Percentiles rank a stretch among this genome's conserved stretches.
Evolutionary conservation across 2,888 invertebrate species (phyloP).

Genomic region (Euzetes globulus): DNA sequence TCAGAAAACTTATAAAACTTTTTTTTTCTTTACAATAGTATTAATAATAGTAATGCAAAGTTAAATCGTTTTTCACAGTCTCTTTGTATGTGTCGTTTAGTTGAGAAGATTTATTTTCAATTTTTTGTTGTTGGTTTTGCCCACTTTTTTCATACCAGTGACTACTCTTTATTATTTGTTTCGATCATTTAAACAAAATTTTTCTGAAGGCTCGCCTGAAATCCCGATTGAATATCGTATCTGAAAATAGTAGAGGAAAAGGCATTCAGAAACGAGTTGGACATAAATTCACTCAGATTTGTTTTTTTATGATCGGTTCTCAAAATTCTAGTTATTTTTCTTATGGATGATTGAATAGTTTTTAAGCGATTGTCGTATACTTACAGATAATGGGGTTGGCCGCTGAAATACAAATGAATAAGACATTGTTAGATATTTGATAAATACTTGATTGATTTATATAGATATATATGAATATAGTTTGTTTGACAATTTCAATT

Average conservation of each 20-base stretch:
- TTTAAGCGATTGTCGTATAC: constrained; percentile 19
- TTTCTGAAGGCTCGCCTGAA: constrained; percentile 89
- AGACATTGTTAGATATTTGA: neutral
- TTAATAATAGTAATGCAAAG: constrained; percentile 7
- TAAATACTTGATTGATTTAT: neutral
- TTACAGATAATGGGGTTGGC: constrained; percentile 36
- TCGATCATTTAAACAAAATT: constrained; percentile 80
- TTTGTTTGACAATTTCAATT: neutral
- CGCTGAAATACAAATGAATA: constrained; percentile 16
- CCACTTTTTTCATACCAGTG: neutral
- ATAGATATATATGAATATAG: neutral
- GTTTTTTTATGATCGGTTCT: neutral
- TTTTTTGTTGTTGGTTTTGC: neutral
- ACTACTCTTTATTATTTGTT: neutral
- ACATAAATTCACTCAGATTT: neutral
- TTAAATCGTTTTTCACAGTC: neutral
- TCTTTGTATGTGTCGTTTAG: neutral
- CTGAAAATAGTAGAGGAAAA: constrained; percentile 55
- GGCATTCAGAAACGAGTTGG: neutral
- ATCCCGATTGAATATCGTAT: constrained; percentile 96
- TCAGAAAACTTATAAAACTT: constrained; percentile 7
- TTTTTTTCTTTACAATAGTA: neutral
- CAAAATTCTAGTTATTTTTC: neutral
- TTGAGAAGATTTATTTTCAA: neutral
- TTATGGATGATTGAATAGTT: neutral